Evolutionary conservation across 2,888 invertebrate genomes (phyloP).

Genomic region (Junonia oenone): DNA sequence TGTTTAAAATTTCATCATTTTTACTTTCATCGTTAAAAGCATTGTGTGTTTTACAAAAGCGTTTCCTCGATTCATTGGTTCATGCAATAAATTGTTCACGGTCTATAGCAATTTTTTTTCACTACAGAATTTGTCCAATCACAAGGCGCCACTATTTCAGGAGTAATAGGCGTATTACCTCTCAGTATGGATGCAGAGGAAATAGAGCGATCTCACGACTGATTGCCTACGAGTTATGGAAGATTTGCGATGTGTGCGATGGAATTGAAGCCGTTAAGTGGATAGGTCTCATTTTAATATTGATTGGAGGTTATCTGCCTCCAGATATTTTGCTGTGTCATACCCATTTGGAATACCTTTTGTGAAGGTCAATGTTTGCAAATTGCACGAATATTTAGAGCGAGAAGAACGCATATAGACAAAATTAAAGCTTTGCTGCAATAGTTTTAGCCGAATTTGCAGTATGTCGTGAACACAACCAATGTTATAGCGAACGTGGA

Average conservation of each 20-base stretch:
- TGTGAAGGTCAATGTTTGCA: background rate
- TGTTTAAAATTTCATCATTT: background rate
- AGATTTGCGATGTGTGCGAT: slow-evolving; percentile 39
- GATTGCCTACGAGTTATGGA: slow-evolving; percentile 54
- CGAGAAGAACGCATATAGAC: too few relatives aligned
- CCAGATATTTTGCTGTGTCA: background rate
- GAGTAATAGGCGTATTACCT: slow-evolving; percentile 45
- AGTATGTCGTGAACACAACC: background rate
- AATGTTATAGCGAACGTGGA: too few relatives aligned
- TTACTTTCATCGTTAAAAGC: background rate
- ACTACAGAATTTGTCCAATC: slow-evolving; percentile 45
- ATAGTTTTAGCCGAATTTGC: too few relatives aligned
- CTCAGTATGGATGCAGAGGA: slow-evolving; percentile 45
- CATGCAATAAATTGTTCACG: slow-evolving; percentile 30
- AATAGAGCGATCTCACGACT: slow-evolving; percentile 62
- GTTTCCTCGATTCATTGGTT: background rate
- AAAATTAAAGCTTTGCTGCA: too few relatives aligned
- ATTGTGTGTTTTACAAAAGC: background rate
- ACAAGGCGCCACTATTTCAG: slow-evolving; percentile 47
- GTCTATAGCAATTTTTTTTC: slow-evolving; percentile 32
- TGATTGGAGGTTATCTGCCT: slow-evolving; percentile 2
- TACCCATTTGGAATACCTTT: background rate
- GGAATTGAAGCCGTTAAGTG: slow-evolving; percentile 26
- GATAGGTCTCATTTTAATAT: slow-evolving; percentile 8
- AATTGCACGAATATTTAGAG: background rate